A percentile compares a stretch with the other conserved stretches of the same genome.
Conservation (phyloP, 2,113 vertebrate genomes). For the Pyrgilauda ruficollis region DNA sequence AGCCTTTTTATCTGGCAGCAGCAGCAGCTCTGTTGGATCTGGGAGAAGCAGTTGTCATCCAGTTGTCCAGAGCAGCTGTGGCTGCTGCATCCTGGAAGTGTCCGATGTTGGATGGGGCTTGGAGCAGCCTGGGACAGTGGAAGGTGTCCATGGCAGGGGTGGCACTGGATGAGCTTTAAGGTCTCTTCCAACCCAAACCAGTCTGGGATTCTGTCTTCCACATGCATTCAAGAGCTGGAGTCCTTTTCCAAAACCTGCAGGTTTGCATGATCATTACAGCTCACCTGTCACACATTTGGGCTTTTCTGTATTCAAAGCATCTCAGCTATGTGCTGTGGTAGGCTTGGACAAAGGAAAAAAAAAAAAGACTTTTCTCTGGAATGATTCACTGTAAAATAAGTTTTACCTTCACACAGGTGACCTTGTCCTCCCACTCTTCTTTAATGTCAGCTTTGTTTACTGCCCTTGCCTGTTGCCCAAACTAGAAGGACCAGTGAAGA, state of each 20-base stretch:
- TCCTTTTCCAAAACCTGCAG: not conserved
- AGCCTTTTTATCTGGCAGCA: not conserved
- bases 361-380: not conserved
- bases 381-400: slow-evolving; percentile 25
- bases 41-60: not conserved
- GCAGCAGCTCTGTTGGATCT: not conserved
- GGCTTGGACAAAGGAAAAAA: not conserved
- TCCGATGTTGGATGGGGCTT: fast-evolving
- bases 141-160: not conserved
- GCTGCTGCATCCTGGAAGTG: not conserved
- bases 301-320: not conserved
- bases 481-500: slow-evolving; percentile 26
- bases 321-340: not conserved
- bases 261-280: not conserved
- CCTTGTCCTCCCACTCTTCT: not conserved
- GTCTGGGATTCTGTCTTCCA: not conserved
- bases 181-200: not conserved
- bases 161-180: not conserved
- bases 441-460: not conserved
- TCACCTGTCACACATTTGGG: not conserved
- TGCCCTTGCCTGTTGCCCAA: not conserved
- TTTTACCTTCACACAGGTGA: not conserved
- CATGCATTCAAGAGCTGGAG: not conserved
- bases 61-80: not conserved
- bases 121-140: not conserved